These are phyloP conservation scores for Crotalus helleri DNA, from an alignment of 2,113 vertebrate species.

Conservation along the genomic window DNA sequence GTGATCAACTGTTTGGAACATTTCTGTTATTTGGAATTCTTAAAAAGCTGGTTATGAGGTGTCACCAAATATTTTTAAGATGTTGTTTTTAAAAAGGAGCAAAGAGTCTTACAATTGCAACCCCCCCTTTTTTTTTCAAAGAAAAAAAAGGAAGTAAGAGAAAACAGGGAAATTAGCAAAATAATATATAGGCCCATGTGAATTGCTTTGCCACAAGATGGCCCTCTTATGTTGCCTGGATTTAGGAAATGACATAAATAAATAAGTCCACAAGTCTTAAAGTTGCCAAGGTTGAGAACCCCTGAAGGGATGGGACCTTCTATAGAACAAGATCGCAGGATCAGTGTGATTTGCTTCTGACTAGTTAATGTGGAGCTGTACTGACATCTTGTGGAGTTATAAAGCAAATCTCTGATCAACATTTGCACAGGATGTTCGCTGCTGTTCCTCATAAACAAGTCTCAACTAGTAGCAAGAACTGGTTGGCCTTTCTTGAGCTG, in stretches of 20 bases:
- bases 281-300: too few species aligned
- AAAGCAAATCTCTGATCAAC: neutral
- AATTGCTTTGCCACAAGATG: slow-evolving; percentile 67
- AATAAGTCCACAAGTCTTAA: too few species aligned
- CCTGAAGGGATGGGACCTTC: neutral
- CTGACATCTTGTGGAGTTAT: slow-evolving; percentile 47
- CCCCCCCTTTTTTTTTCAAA: neutral
- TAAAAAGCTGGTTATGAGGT: neutral
- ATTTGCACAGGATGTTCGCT: neutral
- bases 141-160: neutral
- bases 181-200: neutral
- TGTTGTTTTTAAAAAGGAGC: accelerated
- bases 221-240: slow-evolving; percentile 59
- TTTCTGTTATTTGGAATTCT: neutral
- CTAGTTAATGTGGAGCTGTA: neutral
- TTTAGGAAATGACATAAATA: neutral
- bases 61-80: neutral
- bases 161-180: neutral
- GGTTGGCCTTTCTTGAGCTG: neutral
- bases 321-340: neutral
- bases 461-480: neutral
- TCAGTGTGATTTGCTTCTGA: accelerated
- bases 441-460: neutral
- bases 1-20: neutral
- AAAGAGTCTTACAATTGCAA: neutral